A percentile compares a stretch with the other conserved stretches of the same genome.
Conservation (phyloP, 1,140 invertebrate species). For the Lysiphlebus fabarum region DNA sequence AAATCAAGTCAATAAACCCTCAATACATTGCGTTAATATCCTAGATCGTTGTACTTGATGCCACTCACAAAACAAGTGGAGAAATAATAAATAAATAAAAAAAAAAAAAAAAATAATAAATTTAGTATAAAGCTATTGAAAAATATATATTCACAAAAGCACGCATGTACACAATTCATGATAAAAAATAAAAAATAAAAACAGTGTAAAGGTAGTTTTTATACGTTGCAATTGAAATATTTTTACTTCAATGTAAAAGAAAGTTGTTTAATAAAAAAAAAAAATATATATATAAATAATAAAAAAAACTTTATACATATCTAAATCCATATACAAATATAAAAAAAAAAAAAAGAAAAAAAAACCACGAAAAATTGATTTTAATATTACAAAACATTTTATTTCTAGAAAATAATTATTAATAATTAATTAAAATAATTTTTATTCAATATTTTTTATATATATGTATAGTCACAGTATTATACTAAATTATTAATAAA, state of each 20-base stretch:
- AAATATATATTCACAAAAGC: too few species aligned
- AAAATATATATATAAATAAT: too few species aligned
- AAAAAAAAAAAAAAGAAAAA: too few species aligned
- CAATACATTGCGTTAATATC: conserved; percentile 27
- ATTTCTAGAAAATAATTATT: too few species aligned
- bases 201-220: neutral
- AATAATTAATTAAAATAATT: too few species aligned
- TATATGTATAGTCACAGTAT: too few species aligned
- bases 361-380: too few species aligned
- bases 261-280: neutral
- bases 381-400: too few species aligned
- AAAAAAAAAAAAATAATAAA: conserved; percentile 2
- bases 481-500: too few species aligned
- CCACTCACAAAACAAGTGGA: conserved; percentile 14
- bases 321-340: too few species aligned
- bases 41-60: conserved; percentile 19
- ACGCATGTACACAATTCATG: conserved; percentile 1
- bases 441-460: too few species aligned
- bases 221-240: conserved; percentile 5
- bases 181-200: conserved; percentile 9
- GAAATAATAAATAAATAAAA: conserved; percentile 7
- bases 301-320: too few species aligned
- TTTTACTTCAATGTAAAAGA: neutral
- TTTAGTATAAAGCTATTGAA: neutral
- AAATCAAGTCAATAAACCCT: conserved; percentile 27